Percentiles rank a stretch among this genome's conserved stretches.
These are phyloP conservation scores for Calameuta filiformis DNA, from an alignment of 2,888 invertebrate species.

Conservation along the genomic window DNA sequence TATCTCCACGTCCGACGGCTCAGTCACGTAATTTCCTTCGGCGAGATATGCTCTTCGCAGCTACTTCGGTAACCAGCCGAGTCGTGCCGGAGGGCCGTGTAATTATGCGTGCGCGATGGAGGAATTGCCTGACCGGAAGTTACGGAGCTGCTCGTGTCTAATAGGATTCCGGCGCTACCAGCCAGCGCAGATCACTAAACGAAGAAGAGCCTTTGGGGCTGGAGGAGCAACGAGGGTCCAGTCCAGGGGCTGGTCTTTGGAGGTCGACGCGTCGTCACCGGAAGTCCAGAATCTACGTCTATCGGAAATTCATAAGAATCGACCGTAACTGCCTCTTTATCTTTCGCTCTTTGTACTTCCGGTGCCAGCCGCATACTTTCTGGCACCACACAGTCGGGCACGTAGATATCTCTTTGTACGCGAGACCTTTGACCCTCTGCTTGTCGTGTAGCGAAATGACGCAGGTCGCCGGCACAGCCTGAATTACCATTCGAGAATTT, in stretches of 20 bases:
- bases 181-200: not conserved
- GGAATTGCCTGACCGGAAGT: slow-evolving; percentile 53
- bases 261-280: not conserved
- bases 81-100: slow-evolving; percentile 33
- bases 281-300: not conserved
- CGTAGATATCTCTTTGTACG: not conserved
- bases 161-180: slow-evolving; percentile 25
- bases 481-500: not conserved
- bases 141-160: slow-evolving; percentile 28
- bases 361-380: not conserved
- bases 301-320: not conserved
- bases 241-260: not conserved
- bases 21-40: not conserved
- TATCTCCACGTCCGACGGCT: not conserved
- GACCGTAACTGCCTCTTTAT: slow-evolving; percentile 11
- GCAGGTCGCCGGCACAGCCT: not conserved
- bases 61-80: slow-evolving; percentile 13
- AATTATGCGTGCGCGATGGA: slow-evolving; percentile 41
- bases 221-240: not conserved
- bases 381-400: too few relatives aligned
- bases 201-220: slow-evolving; percentile 25
- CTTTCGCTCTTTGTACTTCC: slow-evolving; percentile 33
- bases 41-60: not conserved
- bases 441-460: not conserved
- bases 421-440: not conserved